phyloP scores from a whole-genome alignment of 1,140 invertebrate genomes.

The Pseudomyrmex pallidus region DNA sequence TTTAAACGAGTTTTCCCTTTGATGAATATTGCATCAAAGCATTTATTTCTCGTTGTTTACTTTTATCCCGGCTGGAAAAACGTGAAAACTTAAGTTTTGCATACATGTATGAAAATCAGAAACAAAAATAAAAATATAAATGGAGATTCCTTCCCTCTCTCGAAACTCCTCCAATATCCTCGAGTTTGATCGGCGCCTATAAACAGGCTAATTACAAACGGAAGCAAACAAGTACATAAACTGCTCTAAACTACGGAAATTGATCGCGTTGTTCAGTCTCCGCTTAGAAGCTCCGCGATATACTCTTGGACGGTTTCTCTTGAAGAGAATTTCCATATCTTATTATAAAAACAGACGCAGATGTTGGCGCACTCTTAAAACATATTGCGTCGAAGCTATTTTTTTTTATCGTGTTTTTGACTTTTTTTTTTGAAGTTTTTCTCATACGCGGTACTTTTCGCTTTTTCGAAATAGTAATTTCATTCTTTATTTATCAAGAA shows the following conservation, averaged over 20 bases:
- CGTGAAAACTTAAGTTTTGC: too few relatives aligned
- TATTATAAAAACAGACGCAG: neutral
- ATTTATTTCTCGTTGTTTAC: neutral
- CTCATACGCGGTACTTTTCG: too few relatives aligned
- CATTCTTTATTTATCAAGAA: neutral
- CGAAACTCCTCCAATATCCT: constrained; percentile 39
- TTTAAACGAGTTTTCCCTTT: neutral
- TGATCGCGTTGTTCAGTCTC: constrained; percentile 21
- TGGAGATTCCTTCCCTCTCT: constrained; percentile 16
- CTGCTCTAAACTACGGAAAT: constrained; percentile 10
- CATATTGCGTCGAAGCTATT: neutral
- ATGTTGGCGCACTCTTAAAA: neutral
- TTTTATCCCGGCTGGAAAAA: neutral
- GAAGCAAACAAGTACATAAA: constrained; percentile 39
- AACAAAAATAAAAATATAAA: too few relatives aligned
- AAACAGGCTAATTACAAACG: constrained; percentile 40
- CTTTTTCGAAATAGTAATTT: neutral
- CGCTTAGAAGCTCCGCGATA: neutral
- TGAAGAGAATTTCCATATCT: neutral
- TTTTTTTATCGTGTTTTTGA: neutral
- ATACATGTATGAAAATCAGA: too few relatives aligned
- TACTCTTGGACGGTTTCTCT: neutral
- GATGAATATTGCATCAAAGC: neutral
- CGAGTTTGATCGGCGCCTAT: constrained; percentile 36
- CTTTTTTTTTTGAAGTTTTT: neutral